Evolutionary conservation across 2,113 vertebrate species (phyloP).

Genomic region (Nycticebus coucang): DNA sequence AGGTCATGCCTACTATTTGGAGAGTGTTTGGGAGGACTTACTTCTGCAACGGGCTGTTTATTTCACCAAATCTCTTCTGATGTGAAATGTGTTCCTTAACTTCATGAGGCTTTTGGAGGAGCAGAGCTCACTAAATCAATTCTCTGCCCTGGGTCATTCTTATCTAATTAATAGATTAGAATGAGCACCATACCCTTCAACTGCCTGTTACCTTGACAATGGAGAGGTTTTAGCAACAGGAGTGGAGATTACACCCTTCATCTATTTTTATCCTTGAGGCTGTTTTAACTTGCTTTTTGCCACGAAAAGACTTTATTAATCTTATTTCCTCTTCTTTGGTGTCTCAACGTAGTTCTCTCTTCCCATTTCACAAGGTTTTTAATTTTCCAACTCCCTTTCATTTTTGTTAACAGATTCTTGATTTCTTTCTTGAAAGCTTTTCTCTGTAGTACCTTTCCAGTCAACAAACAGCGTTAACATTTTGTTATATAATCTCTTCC

Average conservation of each 20-base stretch:
- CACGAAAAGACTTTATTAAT: neutral
- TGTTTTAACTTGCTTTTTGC: neutral
- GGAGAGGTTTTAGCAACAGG: neutral
- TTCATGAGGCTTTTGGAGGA: neutral
- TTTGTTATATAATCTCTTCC: neutral
- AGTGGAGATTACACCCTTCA: neutral
- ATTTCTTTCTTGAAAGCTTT: neutral
- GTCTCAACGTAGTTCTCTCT: neutral
- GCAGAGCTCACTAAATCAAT: neutral
- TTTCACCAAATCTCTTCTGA: neutral
- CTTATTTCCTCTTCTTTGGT: neutral
- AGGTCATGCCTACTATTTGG: neutral
- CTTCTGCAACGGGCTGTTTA: neutral
- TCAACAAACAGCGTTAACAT: neutral
- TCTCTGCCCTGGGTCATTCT: neutral
- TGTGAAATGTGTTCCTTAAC: neutral
- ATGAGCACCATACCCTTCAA: neutral
- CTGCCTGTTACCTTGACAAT: neutral
- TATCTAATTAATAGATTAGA: constrained; percentile 2
- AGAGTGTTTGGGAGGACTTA: neutral
- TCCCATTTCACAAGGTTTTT: neutral
- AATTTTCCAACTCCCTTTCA: neutral
- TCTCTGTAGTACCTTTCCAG: neutral
- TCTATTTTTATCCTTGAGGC: neutral
- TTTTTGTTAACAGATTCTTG: neutral